Conservation (phyloP, 2,797 vertebrate species). For the Melanotaenia nigrans region DNA sequence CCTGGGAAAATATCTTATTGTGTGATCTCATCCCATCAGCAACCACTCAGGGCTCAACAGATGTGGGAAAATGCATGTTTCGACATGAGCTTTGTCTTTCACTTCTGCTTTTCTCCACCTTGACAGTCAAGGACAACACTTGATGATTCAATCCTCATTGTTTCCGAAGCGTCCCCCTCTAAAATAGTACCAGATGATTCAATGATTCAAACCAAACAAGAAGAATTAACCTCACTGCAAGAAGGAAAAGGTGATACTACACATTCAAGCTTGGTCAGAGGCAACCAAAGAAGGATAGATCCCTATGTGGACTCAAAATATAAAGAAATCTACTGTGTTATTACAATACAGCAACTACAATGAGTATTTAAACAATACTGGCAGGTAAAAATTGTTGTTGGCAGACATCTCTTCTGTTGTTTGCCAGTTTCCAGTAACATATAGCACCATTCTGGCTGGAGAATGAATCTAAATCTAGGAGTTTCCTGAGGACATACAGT, state of each 20-base stretch:
- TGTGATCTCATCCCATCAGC: background rate
- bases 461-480: background rate
- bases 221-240: background rate
- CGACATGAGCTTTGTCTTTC: slow-evolving; percentile 9
- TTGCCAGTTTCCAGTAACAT: slow-evolving; percentile 5
- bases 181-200: background rate
- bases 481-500: background rate
- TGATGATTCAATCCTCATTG: background rate
- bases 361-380: slow-evolving; percentile 1
- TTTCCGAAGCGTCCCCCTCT: background rate
- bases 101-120: slow-evolving; percentile 14
- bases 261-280: background rate
- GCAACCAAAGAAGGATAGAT: background rate
- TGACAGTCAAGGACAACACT: background rate
- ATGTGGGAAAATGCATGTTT: background rate
- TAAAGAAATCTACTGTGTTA: background rate
- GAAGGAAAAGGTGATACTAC: background rate
- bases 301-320: background rate
- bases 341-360: slow-evolving; percentile 1
- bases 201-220: background rate
- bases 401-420: background rate
- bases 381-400: background rate
- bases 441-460: background rate
- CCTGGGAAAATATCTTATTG: slow-evolving; percentile 1
- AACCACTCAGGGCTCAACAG: background rate